These are phyloP conservation scores for Kudoa iwatai DNA, from an alignment of 30 jellyfish, hydroid and myxozoan genomes.

Conservation along the genomic window DNA sequence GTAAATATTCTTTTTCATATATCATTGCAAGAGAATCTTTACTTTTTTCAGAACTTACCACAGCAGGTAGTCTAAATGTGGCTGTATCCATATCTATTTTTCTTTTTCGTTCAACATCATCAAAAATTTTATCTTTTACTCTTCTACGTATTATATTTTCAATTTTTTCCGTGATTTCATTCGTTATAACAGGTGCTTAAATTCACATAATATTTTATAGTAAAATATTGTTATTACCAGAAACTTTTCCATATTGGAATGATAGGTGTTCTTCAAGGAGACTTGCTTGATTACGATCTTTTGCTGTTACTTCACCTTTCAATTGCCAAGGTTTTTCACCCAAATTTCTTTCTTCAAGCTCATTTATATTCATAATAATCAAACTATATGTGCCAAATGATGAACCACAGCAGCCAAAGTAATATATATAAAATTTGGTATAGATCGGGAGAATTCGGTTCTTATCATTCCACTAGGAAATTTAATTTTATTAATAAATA, in stretches of 20 bases:
- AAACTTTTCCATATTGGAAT: slow-evolving; percentile 39
- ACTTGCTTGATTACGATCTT: slow-evolving; percentile 33
- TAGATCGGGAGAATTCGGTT: too few species aligned
- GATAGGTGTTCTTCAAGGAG: slow-evolving; percentile 35
- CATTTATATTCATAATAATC: slow-evolving; percentile 15
- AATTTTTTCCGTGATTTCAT: slow-evolving; percentile 32
- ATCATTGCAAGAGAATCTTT: slow-evolving; percentile 47
- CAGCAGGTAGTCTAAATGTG: slow-evolving; percentile 23
- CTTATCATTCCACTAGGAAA: too few species aligned
- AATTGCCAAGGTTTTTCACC: slow-evolving; percentile 54
- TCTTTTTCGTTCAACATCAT: slow-evolving; percentile 55
- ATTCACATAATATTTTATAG: background rate
- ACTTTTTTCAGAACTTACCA: slow-evolving; percentile 30
- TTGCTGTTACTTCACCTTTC: slow-evolving; percentile 53
- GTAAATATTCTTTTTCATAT: slow-evolving; percentile 45
- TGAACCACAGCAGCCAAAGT: too few species aligned
- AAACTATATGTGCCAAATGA: too few species aligned
- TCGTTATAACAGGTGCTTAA: slow-evolving; percentile 63
- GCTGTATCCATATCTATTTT: slow-evolving; percentile 22
- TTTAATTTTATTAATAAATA: too few species aligned
- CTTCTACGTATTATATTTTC: slow-evolving; percentile 59
- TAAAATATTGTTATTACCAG: slow-evolving; percentile 10
- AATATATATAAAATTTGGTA: too few species aligned
- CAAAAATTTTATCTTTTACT: slow-evolving; percentile 74
- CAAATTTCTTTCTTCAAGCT: slow-evolving; percentile 25